These are phyloP conservation scores for Lemur catta DNA, from an alignment of 2,797 vertebrate species.

Conservation along the genomic window DNA sequence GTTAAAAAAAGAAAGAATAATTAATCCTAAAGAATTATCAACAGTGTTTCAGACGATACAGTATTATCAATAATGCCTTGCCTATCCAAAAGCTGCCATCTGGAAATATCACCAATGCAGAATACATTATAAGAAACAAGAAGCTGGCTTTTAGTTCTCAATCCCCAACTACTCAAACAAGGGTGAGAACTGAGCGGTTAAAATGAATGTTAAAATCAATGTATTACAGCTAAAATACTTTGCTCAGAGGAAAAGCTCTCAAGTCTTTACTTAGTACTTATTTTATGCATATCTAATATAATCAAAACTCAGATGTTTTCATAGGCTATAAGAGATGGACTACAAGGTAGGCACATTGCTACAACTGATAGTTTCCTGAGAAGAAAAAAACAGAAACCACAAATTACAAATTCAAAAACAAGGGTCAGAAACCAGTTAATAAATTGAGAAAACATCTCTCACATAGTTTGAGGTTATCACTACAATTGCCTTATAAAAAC, in stretches of 20 bases:
- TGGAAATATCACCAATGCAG: neutral
- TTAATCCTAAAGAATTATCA: neutral
- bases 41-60: neutral
- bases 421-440: neutral
- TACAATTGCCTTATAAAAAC: neutral
- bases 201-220: neutral
- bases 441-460: neutral
- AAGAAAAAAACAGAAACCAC: neutral
- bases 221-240: neutral
- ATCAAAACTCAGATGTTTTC: neutral
- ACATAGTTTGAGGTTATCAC: neutral
- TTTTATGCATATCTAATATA: neutral
- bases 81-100: neutral
- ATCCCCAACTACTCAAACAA: neutral
- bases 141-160: neutral
- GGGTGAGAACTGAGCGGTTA: neutral
- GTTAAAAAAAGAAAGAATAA: neutral
- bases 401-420: neutral
- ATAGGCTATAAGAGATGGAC: neutral
- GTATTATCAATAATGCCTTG: neutral
- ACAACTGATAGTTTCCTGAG: neutral
- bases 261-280: neutral
- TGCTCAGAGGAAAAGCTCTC: neutral
- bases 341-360: neutral
- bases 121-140: constrained; percentile 1